These are phyloP conservation scores for Hydrocynus forskahlii DNA, from an alignment of 2,797 vertebrate species.

Conservation along the genomic window DNA sequence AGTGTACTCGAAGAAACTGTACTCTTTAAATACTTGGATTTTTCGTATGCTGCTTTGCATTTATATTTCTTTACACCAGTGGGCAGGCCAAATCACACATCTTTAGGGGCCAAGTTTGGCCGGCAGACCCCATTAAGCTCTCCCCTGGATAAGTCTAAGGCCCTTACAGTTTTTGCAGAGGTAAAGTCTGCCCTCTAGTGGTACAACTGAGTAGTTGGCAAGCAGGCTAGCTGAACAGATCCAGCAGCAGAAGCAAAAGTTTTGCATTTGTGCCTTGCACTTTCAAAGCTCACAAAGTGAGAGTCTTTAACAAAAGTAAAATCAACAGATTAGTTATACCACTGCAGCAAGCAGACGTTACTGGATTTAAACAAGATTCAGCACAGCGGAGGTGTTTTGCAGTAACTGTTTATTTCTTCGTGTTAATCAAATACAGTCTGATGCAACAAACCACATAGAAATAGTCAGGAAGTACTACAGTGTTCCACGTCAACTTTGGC, in stretches of 20 bases:
- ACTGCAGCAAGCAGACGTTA: background rate
- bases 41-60: too few relatives aligned
- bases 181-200: background rate
- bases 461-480: conserved; percentile 75
- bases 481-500: conserved; percentile 79
- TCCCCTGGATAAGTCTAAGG: too few relatives aligned
- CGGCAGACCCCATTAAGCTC: too few relatives aligned
- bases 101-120: too few relatives aligned
- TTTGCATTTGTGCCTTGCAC: background rate
- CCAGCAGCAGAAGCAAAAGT: background rate
- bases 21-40: too few relatives aligned
- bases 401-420: conserved; percentile 72
- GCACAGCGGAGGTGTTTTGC: conserved; percentile 6
- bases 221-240: background rate
- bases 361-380: background rate
- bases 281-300: background rate
- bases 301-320: background rate
- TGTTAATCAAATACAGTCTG: conserved; percentile 83
- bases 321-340: background rate
- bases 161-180: background rate
- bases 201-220: background rate
- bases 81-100: too few relatives aligned
- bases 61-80: too few relatives aligned
- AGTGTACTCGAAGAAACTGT: too few relatives aligned
- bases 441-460: conserved; percentile 73